Evolutionary conservation across 2,888 invertebrate genomes (phyloP).

Genomic region (Eumacrocentrus americanus): DNA sequence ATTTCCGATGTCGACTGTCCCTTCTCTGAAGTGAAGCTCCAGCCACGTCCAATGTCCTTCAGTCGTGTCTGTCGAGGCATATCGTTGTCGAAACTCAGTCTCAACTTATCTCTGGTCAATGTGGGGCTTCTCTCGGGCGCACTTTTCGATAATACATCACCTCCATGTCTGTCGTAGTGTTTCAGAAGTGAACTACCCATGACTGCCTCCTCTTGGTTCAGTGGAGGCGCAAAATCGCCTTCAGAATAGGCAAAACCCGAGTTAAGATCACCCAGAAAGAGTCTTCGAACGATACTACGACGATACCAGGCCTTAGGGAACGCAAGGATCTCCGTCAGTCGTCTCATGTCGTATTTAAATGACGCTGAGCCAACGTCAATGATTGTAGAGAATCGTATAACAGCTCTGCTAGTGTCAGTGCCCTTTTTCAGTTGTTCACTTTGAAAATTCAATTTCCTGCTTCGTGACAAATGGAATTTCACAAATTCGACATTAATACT

Average conservation of each 20-base stretch:
- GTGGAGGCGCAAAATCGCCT: slow-evolving; percentile 49
- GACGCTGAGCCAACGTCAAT: slow-evolving; percentile 95
- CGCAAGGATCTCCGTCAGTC: slow-evolving; percentile 94
- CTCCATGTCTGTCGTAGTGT: slow-evolving; percentile 49
- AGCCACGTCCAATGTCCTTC: slow-evolving; percentile 66
- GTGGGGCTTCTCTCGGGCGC: slow-evolving; percentile 56
- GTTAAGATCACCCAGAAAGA: slow-evolving; percentile 93
- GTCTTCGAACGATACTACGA: slow-evolving; percentile 86
- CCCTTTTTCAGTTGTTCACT: slow-evolving; percentile 57
- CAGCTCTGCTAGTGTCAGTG: slow-evolving; percentile 80
- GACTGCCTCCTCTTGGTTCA: slow-evolving; percentile 55
- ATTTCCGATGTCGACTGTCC: slow-evolving; percentile 67
- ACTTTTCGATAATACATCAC: slow-evolving; percentile 52
- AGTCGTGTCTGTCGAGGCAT: slow-evolving; percentile 62
- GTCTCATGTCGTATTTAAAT: slow-evolving; percentile 98
- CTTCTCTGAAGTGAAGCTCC: slow-evolving; percentile 66
- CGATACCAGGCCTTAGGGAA: slow-evolving; percentile 99
- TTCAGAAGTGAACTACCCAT: slow-evolving; percentile 57
- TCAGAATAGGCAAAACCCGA: slow-evolving; percentile 62
- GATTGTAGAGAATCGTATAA: slow-evolving; percentile 92
- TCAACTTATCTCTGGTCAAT: slow-evolving; percentile 66
- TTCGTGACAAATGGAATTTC: slow-evolving; percentile 91
- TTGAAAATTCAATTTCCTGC: slow-evolving; percentile 85
- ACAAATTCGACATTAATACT: slow-evolving; percentile 97
- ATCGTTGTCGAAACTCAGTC: slow-evolving; percentile 66